Conservation (phyloP, 2,797 vertebrate species). For the Calcarius lapponicus region DNA sequence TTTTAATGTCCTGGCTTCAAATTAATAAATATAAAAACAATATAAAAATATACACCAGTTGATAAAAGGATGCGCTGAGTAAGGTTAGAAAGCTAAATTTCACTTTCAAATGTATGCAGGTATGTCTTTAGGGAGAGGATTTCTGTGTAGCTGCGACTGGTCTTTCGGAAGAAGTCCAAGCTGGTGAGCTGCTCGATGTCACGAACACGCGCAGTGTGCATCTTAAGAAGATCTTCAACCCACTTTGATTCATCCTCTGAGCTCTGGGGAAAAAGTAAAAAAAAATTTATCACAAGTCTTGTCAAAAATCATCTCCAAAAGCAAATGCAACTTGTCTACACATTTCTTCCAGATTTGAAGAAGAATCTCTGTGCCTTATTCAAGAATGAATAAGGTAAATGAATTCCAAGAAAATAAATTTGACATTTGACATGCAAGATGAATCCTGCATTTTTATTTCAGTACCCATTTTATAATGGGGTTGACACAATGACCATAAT, state of each 20-base stretch:
- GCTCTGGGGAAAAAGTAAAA: constrained; percentile 72
- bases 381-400: background rate
- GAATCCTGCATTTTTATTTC: background rate
- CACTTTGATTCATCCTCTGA: constrained; percentile 92
- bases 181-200: constrained; percentile 93
- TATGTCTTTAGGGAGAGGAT: constrained; percentile 95
- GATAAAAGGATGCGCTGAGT: constrained; percentile 68
- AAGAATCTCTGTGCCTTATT: background rate
- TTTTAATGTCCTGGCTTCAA: constrained; percentile 83
- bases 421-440: background rate
- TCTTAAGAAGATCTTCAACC: constrained; percentile 96
- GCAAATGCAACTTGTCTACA: background rate
- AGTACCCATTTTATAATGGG: background rate
- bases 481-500: background rate
- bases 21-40: constrained; percentile 88
- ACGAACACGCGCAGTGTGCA: constrained; percentile 92
- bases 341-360: background rate
- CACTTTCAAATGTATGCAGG: constrained; percentile 96
- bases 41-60: constrained; percentile 93
- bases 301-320: background rate
- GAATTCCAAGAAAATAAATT: background rate
- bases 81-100: constrained; percentile 83
- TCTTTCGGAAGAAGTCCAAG: constrained; percentile 94
- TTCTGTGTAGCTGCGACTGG: constrained; percentile 87
- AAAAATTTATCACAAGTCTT: background rate